Percentiles rank a stretch among this genome's conserved stretches.
phyloP scores from a whole-genome alignment of 37 sponge, comb jelly and placozoan genomes.

The Chondrosia reniformis region DNA sequence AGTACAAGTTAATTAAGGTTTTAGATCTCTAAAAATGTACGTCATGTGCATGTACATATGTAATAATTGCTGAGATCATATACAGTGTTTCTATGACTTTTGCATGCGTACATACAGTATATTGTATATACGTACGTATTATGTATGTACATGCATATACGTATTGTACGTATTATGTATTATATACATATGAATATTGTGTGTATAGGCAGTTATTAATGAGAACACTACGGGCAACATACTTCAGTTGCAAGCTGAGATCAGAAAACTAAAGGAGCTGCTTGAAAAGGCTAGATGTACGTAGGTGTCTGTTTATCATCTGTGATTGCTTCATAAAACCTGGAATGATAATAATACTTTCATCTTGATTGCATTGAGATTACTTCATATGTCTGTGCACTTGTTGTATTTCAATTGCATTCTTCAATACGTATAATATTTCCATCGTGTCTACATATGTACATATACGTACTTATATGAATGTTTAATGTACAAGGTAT shows the following conservation, averaged over 20 bases:
- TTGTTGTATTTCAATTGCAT: too few relatives aligned
- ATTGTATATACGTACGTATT: not conserved
- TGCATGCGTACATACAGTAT: not conserved
- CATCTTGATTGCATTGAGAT: too few relatives aligned
- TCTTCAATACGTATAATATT: too few relatives aligned
- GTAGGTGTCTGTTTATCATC: too few relatives aligned
- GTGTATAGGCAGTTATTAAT: conserved; percentile 63
- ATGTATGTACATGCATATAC: not conserved
- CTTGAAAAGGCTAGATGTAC: conserved; percentile 49
- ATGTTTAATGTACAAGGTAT: too few relatives aligned
- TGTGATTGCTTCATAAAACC: too few relatives aligned
- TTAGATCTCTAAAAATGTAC: too few relatives aligned
- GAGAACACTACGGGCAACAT: conserved; percentile 82
- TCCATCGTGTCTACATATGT: not conserved
- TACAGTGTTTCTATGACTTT: not conserved
- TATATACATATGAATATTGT: not conserved
- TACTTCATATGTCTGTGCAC: too few relatives aligned
- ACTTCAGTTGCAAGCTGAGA: conserved; percentile 77
- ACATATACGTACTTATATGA: not conserved
- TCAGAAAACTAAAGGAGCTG: conserved; percentile 44
- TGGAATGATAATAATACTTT: too few relatives aligned
- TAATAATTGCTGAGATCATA: not conserved
- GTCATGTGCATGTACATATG: not conserved
- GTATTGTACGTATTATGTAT: not conserved
- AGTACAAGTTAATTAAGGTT: too few relatives aligned